phyloP scores from a whole-genome alignment of 2,797 vertebrate species.

The Rhinogobio ventralis region DNA sequence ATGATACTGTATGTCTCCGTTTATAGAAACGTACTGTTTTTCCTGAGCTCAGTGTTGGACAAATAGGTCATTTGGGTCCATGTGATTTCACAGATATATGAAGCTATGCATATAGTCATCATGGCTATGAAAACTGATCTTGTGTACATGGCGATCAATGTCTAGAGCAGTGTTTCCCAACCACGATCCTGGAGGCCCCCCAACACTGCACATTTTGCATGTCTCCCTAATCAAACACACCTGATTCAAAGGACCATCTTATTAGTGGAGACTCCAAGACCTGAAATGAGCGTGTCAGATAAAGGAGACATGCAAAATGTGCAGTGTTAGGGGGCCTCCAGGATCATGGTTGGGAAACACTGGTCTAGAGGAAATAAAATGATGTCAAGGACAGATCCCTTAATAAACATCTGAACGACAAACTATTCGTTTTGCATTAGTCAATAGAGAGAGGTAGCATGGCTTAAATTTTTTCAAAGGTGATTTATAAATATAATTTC shows the following conservation, averaged over 20 bases:
- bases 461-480: not conserved
- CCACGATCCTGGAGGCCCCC: too few species aligned
- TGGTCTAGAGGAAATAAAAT: conserved; percentile 5
- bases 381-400: not conserved
- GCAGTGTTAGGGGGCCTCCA: too few species aligned
- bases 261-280: too few species aligned
- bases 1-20: not conserved
- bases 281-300: too few species aligned
- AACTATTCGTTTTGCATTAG: conserved; percentile 11
- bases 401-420: not conserved
- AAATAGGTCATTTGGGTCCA: not conserved
- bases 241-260: too few species aligned
- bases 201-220: too few species aligned
- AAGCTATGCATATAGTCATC: not conserved
- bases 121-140: conserved; percentile 22
- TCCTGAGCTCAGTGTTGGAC: not conserved
- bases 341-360: too few species aligned
- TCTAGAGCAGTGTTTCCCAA: too few species aligned
- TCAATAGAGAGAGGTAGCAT: not conserved
- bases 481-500: not conserved
- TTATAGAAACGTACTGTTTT: not conserved
- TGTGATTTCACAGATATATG: not conserved
- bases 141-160: not conserved
- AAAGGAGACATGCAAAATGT: too few species aligned
- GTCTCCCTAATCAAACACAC: too few species aligned